Evolutionary conservation across 2,113 vertebrate species (phyloP).

Genomic region (Hippocampus comes): DNA sequence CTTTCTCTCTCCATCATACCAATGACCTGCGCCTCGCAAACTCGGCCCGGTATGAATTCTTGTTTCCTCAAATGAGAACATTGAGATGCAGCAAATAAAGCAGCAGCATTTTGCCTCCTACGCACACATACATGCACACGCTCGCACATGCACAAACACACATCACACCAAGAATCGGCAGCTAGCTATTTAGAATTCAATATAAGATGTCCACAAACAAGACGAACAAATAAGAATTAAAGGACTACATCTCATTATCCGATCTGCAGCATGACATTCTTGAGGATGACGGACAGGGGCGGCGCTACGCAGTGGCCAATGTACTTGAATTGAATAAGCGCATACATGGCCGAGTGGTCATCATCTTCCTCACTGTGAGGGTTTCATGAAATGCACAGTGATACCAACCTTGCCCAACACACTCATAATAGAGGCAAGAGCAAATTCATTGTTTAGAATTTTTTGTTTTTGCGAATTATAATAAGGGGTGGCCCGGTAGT

Average conservation of each 20-base stretch:
- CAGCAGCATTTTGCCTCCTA: slow-evolving; percentile 23
- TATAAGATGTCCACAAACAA: slow-evolving; percentile 19
- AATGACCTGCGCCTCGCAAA: slow-evolving; percentile 23
- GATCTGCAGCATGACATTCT: slow-evolving; percentile 26
- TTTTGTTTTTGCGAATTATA: too few species aligned
- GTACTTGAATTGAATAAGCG: too few species aligned
- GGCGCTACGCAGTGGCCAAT: too few species aligned
- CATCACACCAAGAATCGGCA: not conserved
- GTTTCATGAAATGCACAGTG: too few species aligned
- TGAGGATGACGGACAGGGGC: slow-evolving; percentile 33
- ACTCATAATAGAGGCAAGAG: too few species aligned
- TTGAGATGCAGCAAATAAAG: slow-evolving; percentile 43
- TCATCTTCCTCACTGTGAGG: too few species aligned
- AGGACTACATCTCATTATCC: slow-evolving; percentile 30
- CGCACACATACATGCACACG: slow-evolving; percentile 13
- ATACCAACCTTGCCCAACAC: too few species aligned
- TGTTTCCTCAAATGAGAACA: slow-evolving; percentile 32
- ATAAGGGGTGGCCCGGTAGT: too few species aligned
- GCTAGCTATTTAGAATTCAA: slow-evolving; percentile 31
- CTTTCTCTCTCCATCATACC: slow-evolving; percentile 6
- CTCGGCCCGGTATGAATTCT: slow-evolving; percentile 6
- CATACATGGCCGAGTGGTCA: too few species aligned
- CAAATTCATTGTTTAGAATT: too few species aligned
- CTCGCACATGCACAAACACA: not conserved
- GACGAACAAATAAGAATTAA: slow-evolving; percentile 33